A percentile compares a stretch with the other conserved stretches of the same genome.
Conservation (phyloP, 2,888 invertebrate species). For the Lasioglossum vierecki region DNA sequence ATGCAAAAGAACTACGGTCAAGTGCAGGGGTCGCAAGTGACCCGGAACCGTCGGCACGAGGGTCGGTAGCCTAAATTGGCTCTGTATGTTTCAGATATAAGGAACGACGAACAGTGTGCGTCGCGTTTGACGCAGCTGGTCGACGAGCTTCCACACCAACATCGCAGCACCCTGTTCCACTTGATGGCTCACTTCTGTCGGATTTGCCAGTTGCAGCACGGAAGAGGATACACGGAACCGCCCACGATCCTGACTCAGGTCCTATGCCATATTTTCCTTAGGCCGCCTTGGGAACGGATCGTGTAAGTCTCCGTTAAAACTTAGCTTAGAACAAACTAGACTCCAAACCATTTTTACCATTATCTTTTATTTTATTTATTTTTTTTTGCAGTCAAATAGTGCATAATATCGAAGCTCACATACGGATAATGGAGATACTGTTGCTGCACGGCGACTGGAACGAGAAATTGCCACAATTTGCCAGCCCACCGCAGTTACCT, state of each 20-base stretch:
- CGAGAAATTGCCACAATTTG: conserved; percentile 88
- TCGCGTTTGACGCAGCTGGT: conserved; percentile 85
- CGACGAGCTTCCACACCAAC: conserved; percentile 87
- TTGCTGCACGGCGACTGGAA: conserved; percentile 89
- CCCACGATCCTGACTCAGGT: conserved; percentile 89
- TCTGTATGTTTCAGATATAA: conserved; percentile 79
- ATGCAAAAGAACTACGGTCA: background rate
- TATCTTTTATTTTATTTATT: conserved; percentile 30
- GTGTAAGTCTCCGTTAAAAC: conserved; percentile 85
- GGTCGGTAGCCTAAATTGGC: background rate
- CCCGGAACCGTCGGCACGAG: background rate
- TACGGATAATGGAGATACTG: conserved; percentile 89
- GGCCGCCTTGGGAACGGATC: conserved; percentile 91
- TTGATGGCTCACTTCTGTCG: conserved; percentile 90
- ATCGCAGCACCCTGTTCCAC: conserved; percentile 87
- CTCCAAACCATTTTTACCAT: background rate
- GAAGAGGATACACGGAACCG: conserved; percentile 87
- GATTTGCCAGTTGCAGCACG: conserved; percentile 88
- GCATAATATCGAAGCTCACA: conserved; percentile 90
- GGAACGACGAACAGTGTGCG: conserved; percentile 86
- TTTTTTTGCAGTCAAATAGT: conserved; percentile 88
- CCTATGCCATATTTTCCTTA: conserved; percentile 89
- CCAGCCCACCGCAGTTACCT: conserved; percentile 87
- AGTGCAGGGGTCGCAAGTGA: background rate
- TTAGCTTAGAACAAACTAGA: background rate